These are phyloP conservation scores for Taphrorychus bicolor DNA, from an alignment of 2,888 invertebrate genomes.

Conservation along the genomic window DNA sequence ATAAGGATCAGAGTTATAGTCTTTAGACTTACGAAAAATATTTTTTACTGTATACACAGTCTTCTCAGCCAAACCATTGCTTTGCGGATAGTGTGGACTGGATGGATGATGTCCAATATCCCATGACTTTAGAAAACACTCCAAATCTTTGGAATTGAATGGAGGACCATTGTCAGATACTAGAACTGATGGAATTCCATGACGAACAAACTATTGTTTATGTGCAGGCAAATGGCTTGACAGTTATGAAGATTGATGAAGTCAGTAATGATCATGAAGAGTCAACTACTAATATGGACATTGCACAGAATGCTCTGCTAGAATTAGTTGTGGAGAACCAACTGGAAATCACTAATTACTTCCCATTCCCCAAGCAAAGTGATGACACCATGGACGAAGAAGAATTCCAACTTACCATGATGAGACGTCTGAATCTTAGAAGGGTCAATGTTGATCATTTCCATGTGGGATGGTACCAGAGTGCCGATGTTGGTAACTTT, in stretches of 20 bases:
- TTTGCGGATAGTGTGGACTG: too few relatives aligned
- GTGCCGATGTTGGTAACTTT: conserved; percentile 97
- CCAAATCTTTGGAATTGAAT: too few relatives aligned
- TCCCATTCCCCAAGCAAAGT: conserved; percentile 93
- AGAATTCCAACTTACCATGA: conserved; percentile 94
- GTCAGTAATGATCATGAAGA: too few relatives aligned
- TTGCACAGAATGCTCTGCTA: conserved; percentile 92
- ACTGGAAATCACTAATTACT: conserved; percentile 96
- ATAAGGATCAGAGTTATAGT: too few relatives aligned
- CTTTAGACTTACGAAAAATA: too few relatives aligned
- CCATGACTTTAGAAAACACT: too few relatives aligned
- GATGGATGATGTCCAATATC: too few relatives aligned
- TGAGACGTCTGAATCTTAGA: conserved; percentile 89
- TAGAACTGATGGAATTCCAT: too few relatives aligned
- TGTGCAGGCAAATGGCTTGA: conserved; percentile 95
- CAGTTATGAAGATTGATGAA: too few relatives aligned
- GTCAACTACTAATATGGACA: conserved; percentile 91
- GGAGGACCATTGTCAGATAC: too few relatives aligned
- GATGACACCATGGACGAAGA: conserved; percentile 94
- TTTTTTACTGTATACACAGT: too few relatives aligned
- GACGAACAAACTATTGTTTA: conserved; percentile 80
- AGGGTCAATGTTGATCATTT: conserved; percentile 97
- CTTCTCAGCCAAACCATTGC: too few relatives aligned
- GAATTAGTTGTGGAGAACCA: conserved; percentile 90
- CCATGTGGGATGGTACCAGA: conserved; percentile 99